A percentile compares a stretch with the other conserved stretches of the same genome.
phyloP scores from a whole-genome alignment of 2,797 vertebrate species.

The Rhinella marina region DNA sequence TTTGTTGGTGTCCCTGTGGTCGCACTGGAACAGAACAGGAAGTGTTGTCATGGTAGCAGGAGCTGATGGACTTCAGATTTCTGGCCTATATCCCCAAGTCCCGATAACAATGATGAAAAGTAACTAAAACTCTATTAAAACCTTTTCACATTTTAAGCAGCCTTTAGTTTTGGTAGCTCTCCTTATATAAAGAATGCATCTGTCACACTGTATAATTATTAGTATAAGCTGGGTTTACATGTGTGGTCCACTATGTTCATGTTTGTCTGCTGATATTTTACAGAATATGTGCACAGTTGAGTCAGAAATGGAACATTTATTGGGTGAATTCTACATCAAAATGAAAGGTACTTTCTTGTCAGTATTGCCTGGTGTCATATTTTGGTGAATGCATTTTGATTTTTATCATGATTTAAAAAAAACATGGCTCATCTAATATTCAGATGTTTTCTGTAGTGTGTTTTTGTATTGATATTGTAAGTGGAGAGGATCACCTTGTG shows the following conservation, averaged over 20 bases:
- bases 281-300: constrained; percentile 97
- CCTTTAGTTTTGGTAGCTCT: not conserved
- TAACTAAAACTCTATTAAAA: not conserved
- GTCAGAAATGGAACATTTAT: constrained; percentile 89
- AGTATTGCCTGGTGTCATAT: not conserved
- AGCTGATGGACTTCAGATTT: not conserved
- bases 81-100: not conserved
- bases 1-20: not conserved
- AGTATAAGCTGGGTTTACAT: not conserved
- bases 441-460: not conserved
- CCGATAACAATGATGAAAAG: not conserved
- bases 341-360: constrained; percentile 87
- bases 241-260: not conserved
- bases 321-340: constrained; percentile 97
- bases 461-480: not conserved
- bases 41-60: not conserved
- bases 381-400: not conserved
- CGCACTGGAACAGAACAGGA: not conserved
- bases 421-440: not conserved
- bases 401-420: not conserved
- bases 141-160: not conserved
- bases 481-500: not conserved
- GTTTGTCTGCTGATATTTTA: not conserved
- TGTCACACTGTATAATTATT: not conserved
- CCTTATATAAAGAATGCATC: not conserved